Base-by-base conservation (phyloP, 1,140 invertebrate genomes). In the Myzus persicae region DNA sequence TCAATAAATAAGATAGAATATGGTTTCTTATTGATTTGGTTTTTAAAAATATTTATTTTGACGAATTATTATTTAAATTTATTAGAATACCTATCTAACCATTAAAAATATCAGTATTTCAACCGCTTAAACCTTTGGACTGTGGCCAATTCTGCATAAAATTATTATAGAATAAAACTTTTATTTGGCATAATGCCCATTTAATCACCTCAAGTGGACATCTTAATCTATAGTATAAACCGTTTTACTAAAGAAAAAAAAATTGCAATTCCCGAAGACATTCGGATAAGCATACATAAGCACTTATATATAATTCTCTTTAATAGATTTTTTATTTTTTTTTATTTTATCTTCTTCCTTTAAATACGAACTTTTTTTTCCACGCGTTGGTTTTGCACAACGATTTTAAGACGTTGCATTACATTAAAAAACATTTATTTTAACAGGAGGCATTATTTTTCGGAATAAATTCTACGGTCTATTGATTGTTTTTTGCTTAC, bases 401-500 rank as follows among this genome's bases (percentile, higher is more conserved):
- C 59, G 59, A n/a, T 76, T 76, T 76, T 76, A 76, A 76, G 5
- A n/a, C 59, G 14, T 76, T 76, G 59, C 59, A n/a, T 36, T 76
- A 76, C 59, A n/a, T n/a, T 76, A 18, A 76, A 51, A 76, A 76
- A 76, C 59, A 76, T 76, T 76, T 76, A 76, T n/a, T n/a, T 67
- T n/a, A 51, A n/a, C 59, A 76, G 31, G 31, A 11, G 2, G 8
- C 8, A 67, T 20, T 76, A 5, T n/a, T n/a, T n/a, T 76, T 76
- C 7, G 59, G n/a, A 76, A n/a, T 76, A 76, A 18, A 18, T n/a
- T 36, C 59, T 76, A 76, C 14, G n/a, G 31, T 67, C 3, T n/a
- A 67, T n/a, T n/a, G 14, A n/a, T 76, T n/a, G 20, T 76, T n/a
- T 36, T 38, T 24, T n/a, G 90, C 94, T 95, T 96, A 76, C 98